Evolutionary conservation across 2,113 vertebrate species (phyloP).

Genomic region (Setophaga petechia): DNA sequence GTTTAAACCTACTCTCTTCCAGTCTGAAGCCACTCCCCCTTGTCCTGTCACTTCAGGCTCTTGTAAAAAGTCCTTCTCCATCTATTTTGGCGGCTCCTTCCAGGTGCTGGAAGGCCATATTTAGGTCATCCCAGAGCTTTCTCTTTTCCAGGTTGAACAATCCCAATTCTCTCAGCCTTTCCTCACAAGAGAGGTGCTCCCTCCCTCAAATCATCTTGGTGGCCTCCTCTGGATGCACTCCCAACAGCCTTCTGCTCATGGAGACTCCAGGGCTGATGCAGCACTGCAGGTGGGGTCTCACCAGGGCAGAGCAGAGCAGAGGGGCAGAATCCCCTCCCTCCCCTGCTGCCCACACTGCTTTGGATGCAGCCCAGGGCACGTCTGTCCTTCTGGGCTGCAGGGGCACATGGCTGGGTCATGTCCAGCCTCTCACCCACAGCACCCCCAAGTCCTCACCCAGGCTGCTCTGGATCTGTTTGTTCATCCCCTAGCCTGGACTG

Average conservation of each 20-base stretch:
- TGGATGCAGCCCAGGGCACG: neutral
- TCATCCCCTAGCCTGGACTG: neutral
- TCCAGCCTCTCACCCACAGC: neutral
- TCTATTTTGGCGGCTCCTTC: neutral
- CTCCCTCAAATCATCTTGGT: neutral
- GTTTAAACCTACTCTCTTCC: neutral
- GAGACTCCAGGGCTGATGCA: neutral
- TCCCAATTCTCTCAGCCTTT: neutral
- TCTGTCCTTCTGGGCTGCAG: accelerated
- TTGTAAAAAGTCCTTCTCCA: neutral
- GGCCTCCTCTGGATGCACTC: neutral
- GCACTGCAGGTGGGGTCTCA: neutral
- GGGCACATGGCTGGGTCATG: neutral
- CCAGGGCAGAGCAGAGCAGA: neutral
- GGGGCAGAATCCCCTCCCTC: neutral
- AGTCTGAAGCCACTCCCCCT: neutral
- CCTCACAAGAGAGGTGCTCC: neutral
- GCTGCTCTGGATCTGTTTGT: neutral
- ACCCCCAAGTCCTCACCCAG: accelerated
- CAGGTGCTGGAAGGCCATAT: neutral
- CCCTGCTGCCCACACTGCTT: accelerated
- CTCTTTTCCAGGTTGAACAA: neutral
- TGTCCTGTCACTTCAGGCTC: neutral
- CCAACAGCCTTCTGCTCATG: neutral
- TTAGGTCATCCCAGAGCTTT: neutral